Base-by-base conservation (phyloP, 2,113 vertebrate species). In the Taxidea taxus region DNA sequence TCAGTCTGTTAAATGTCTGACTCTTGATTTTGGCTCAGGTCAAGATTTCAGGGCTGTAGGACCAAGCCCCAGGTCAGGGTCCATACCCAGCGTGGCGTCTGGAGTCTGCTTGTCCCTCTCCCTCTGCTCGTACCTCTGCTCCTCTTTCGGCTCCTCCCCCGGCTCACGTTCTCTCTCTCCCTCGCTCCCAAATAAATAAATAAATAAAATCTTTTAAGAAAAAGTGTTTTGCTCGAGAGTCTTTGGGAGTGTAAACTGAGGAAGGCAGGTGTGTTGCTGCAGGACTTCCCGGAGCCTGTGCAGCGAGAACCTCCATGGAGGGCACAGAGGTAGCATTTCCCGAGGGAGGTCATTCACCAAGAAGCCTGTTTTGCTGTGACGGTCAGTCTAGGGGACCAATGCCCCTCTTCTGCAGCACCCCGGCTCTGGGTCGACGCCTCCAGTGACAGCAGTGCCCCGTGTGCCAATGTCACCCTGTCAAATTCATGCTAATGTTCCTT, bases 291-390 rank as follows among this genome's bases (percentile, higher is more conserved):
- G 39, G 84, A 54, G 51, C 64, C 39, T 0, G 14, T 44, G 49
- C 58, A 7, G 18, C 0, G 0, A 9, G 4, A 12, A 2, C 34
- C 51, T 39, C 75, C 37, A 8, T 16, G 39, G 34, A n/a, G 34
- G 49, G 29, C 34, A 0, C 49, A n/a, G n/a, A 20, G 15, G 15
- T 1, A 3, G 3, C 6, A 29, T 47, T 15, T 47, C 74, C 37
- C 23, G 6, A 47, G 12, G 85, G 84, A 56, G 1, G 1, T 66
- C 37, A 37, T 23, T 80, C 31, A 47, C 31, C 44, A 7, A 23
- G 56, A 64, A 31, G 25, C 75, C 25, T 7, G 29, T 58, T 58
- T 23, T 4, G 58, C 58, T 60, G 58, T 60, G 58, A 27, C 0
- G 7, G 9, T 10, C 3, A 4, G n/a, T 68, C 34, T 68, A 20